phyloP scores from a whole-genome alignment of 2,797 vertebrate genomes.

The Cephalopachus bancanus region DNA sequence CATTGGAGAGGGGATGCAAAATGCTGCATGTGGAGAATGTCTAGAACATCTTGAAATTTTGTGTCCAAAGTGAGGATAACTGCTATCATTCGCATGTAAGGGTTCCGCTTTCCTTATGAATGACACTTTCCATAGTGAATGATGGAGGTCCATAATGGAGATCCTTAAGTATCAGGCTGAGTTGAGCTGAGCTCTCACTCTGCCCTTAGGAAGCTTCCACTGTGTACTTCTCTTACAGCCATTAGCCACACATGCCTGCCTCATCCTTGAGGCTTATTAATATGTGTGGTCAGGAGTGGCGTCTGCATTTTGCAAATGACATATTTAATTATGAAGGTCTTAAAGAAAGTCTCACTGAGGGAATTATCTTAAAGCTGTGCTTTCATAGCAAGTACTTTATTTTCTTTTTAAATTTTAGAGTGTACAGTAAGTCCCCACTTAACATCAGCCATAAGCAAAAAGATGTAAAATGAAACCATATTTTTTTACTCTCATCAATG shows the following conservation, averaged over 20 bases:
- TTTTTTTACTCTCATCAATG: neutral
- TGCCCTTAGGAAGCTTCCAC: rapidly evolving
- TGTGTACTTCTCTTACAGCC: too few species aligned
- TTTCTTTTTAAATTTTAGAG: neutral
- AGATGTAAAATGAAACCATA: neutral
- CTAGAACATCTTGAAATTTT: neutral
- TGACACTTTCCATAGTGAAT: neutral
- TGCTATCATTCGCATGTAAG: neutral
- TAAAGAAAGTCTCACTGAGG: neutral
- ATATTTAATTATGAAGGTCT: neutral
- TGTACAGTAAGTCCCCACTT: neutral
- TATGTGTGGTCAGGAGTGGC: neutral
- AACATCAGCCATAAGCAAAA: neutral
- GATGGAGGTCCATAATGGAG: neutral
- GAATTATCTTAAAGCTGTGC: neutral
- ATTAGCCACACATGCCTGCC: neutral
- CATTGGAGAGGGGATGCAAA: neutral
- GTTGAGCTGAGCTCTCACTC: too few species aligned
- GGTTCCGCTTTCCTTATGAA: neutral
- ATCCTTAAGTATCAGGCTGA: neutral
- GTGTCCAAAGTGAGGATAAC: neutral
- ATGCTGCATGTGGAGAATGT: neutral
- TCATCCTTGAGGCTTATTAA: neutral
- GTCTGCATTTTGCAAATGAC: neutral
- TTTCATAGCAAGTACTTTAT: neutral